Evolutionary conservation across 2,888 invertebrate genomes (phyloP).

Genomic region (Theristus sp.): DNA sequence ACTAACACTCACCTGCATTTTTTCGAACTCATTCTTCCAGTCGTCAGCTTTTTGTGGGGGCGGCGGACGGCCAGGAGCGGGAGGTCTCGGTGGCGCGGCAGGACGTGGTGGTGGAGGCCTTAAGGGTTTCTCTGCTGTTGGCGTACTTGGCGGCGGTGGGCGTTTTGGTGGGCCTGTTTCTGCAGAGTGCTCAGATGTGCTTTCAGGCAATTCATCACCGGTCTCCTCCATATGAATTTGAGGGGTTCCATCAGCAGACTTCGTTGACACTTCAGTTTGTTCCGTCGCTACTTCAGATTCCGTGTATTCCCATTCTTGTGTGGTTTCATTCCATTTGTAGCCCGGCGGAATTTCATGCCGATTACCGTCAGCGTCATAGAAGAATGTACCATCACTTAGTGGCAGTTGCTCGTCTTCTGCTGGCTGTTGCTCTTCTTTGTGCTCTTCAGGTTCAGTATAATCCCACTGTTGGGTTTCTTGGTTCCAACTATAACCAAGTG

Average conservation of each 20-base stretch:
- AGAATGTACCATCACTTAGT: too few relatives aligned
- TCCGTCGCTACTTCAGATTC: not conserved
- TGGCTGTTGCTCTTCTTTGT: too few relatives aligned
- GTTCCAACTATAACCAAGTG: not conserved
- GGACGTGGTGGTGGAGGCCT: not conserved
- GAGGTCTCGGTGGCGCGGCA: not conserved
- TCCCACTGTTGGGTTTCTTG: not conserved
- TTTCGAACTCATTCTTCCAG: not conserved
- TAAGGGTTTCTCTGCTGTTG: not conserved
- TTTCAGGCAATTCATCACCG: too few relatives aligned
- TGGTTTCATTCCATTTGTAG: not conserved
- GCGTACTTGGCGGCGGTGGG: not conserved
- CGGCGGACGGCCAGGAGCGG: not conserved
- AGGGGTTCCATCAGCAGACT: too few relatives aligned
- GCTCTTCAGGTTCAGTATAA: not conserved
- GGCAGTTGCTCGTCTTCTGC: too few relatives aligned
- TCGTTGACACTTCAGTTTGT: not conserved
- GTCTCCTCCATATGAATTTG: too few relatives aligned
- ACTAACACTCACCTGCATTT: not conserved
- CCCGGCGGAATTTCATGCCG: not conserved
- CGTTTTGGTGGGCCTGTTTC: not conserved
- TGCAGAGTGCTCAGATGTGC: not conserved
- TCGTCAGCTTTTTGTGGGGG: not conserved
- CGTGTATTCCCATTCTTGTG: not conserved
- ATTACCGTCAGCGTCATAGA: too few relatives aligned